phyloP scores from a whole-genome alignment of 1,140 invertebrate species.

The Zaprionus ghesquierei region DNA sequence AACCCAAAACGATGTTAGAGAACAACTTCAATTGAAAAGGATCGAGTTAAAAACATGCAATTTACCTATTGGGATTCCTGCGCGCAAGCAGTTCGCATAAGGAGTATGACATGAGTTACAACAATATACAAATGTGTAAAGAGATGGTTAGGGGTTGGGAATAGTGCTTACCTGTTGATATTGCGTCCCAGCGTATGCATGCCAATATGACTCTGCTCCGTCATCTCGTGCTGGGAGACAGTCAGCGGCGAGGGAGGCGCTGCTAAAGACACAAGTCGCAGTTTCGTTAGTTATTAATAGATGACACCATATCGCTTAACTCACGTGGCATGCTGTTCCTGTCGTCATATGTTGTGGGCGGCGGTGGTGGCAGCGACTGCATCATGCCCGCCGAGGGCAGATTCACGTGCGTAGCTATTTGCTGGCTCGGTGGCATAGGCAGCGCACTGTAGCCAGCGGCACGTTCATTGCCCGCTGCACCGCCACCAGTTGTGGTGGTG shows the following conservation, averaged over 20 bases:
- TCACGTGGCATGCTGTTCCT: constrained; percentile 91
- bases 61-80: constrained; percentile 76
- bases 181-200: constrained; percentile 85
- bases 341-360: constrained; percentile 86
- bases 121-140: constrained; percentile 14
- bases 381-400: constrained; percentile 86
- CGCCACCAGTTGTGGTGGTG: constrained; percentile 59
- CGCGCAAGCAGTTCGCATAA: constrained; percentile 35
- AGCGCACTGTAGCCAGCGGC: constrained; percentile 93
- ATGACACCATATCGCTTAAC: constrained; percentile 66
- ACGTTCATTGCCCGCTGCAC: constrained; percentile 83
- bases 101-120: constrained; percentile 45
- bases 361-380: constrained; percentile 88
- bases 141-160: background rate
- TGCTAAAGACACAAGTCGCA: constrained; percentile 72
- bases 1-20: constrained; percentile 6
- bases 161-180: constrained; percentile 73
- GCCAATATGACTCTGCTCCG: constrained; percentile 83
- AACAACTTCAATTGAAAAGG: background rate
- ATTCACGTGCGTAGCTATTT: constrained; percentile 84
- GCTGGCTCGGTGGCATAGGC: constrained; percentile 86
- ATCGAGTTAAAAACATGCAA: constrained; percentile 12
- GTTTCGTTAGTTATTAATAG: background rate
- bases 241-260: constrained; percentile 91
- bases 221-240: constrained; percentile 82